Evolutionary conservation across 2,113 vertebrate species (phyloP).

Genomic region (Nicator chloris): DNA sequence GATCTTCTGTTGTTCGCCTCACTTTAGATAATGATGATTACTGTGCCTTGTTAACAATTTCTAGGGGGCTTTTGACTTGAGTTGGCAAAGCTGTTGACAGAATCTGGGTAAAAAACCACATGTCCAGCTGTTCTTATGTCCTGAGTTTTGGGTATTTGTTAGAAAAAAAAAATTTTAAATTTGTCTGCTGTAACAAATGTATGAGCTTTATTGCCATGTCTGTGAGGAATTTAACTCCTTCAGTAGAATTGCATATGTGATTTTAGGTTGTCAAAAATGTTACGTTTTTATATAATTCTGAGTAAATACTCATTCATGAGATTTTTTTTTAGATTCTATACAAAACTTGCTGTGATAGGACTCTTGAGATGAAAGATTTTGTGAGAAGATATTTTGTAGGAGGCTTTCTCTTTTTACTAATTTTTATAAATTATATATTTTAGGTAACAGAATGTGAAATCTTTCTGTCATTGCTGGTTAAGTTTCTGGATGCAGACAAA

Average conservation of each 20-base stretch:
- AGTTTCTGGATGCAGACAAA: conserved; percentile 98
- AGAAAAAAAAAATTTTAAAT: not conserved
- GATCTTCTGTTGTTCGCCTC: not conserved
- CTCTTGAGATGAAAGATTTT: not conserved
- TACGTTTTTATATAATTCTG: not conserved
- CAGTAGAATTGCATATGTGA: not conserved
- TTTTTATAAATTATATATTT: not conserved
- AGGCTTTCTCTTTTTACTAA: not conserved
- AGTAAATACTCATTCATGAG: not conserved
- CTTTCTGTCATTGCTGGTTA: conserved; percentile 96
- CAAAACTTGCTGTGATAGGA: not conserved
- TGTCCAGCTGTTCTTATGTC: not conserved
- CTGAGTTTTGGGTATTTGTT: not conserved
- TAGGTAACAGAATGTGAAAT: conserved; percentile 99
- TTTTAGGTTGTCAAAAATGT: not conserved
- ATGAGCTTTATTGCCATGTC: not conserved
- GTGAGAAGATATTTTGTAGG: not conserved
- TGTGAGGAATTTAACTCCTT: not conserved
- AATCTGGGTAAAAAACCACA: not conserved
- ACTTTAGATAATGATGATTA: not conserved
- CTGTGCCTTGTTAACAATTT: not conserved
- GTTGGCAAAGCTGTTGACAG: not conserved
- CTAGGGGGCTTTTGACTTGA: not conserved
- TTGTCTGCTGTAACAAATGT: not conserved
- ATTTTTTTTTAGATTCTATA: not conserved